Evolutionary conservation across 2,797 vertebrate species (phyloP).

Genomic region (Dendrocincla tyrannina): DNA sequence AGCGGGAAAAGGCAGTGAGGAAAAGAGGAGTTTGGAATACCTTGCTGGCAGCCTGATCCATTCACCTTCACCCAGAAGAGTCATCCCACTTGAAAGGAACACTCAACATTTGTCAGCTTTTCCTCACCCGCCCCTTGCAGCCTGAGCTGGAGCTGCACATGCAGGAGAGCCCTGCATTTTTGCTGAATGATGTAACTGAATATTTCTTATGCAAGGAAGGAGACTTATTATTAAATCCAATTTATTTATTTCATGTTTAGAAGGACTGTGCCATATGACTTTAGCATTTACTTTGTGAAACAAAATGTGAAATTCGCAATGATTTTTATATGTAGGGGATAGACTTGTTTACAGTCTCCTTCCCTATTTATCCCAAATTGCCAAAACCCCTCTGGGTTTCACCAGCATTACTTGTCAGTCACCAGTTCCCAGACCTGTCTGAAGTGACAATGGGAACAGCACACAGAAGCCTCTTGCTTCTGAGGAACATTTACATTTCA

Average conservation of each 20-base stretch:
- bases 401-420: neutral
- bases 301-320: neutral
- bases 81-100: conserved; percentile 22
- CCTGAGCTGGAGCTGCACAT: neutral
- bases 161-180: conserved; percentile 32
- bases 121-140: neutral
- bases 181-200: conserved; percentile 34
- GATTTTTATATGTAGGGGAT: neutral
- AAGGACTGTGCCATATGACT: neutral
- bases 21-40: neutral
- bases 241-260: neutral
- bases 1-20: neutral
- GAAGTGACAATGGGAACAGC: neutral
- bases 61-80: conserved; percentile 23
- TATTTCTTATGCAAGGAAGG: neutral
- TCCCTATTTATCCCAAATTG: neutral
- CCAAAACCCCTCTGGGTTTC: neutral
- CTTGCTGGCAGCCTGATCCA: neutral
- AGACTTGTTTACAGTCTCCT: neutral
- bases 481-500: conserved; percentile 15
- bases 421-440: neutral
- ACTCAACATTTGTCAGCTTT: conserved; percentile 11
- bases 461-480: neutral
- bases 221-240: neutral
- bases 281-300: neutral